Evolutionary conservation across 2,888 invertebrate genomes (phyloP), one percentile per base, ranked within the genome.

Genomic region (Lycia hirtaria): DNA sequence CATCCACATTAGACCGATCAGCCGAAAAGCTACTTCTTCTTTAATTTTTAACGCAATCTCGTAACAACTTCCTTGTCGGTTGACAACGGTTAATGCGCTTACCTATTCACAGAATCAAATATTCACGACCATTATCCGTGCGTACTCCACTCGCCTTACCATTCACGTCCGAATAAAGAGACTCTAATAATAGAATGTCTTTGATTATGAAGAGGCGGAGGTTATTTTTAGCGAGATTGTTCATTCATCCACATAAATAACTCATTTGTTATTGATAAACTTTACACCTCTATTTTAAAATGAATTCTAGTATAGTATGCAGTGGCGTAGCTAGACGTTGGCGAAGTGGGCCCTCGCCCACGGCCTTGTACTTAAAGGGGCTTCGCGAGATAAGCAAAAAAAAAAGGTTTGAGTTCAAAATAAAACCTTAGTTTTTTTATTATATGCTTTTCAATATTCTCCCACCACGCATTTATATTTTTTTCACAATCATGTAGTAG

Each of bases 41-140:
- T 52, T 6, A 26, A 44, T 41, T 35, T 48, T 48, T 35, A 48
- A 41, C 33, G 41, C 26, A 28, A 35, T 26, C 38, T 35, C 7
- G 17, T 19, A 47, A 41, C 35, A 49, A 49, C 37, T 49, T 49
- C 37, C 41, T 43, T 4, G 30, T 37, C n/a, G 38, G 48, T 57
- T 57, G 61, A 60, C 52, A 55, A 47, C 48, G 33, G 57, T 52
- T 61, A 54, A 60, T 60, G 38, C 40, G 44, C 26, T 65, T 59
- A 59, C 52, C 50, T 51, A 60, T 56, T 57, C 59, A 44, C 15
- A 20, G 38, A 54, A 60, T 62, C 47, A 60, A 57, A 57, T 63
- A 66, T 63, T 65, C 61, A 66, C 52, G 52, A 47, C 45, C 56
- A 65, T 60, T 65, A 62, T 56, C 56, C 55, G 6, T 45, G 37